Base-by-base conservation (phyloP, 30 jellyfish, hydroid and myxozoan species). In the Morbakka virulenta region DNA sequence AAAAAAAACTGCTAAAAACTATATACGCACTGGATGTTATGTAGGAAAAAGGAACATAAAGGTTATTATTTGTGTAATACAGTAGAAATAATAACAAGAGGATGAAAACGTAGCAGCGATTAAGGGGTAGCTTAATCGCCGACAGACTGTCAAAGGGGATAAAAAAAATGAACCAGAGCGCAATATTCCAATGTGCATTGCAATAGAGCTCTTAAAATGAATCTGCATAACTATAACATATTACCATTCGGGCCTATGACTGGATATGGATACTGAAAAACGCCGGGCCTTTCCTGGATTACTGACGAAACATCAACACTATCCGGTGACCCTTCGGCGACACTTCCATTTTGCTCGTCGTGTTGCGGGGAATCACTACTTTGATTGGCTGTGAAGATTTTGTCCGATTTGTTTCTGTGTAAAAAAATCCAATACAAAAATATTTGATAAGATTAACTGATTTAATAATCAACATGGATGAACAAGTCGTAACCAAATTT, bases 281-380 rank as follows among this genome's bases (percentile, higher is more conserved):
- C 74, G 0, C 99, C 99, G 0, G 99, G 99, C 91, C 69, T 80
- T 70, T 93, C 99, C 50, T 93, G 99, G 24, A 93, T 75, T 51
- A 80, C 89, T 20, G 97, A 83, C 17, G 97, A 41, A 35, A 82
- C 94, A 52, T 87, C 96, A 47, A 62, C 50, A 72, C 65, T 64
- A 25, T 88, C 89, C 14, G 89, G 86, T 2, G 92, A 68, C 33
- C 76, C 77, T 63, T 74, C 88, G 36, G 82, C 35, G 20, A n/a
- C 83, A 20, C 63, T 73, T 9, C 80, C 85, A 52, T 61, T 76
- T 52, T 72, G 61, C 23, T 67, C 32, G n/a, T 64, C 85, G 3
- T 41, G 49, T 22, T 64, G 65, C 22, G 69, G 68, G 9, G 69
- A 69, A 22, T 82, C 86, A 41, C 34, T 13, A 50, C 67, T 84